Conservation (phyloP, 1,140 invertebrate genomes). For the Dendrolimus punctatus region DNA sequence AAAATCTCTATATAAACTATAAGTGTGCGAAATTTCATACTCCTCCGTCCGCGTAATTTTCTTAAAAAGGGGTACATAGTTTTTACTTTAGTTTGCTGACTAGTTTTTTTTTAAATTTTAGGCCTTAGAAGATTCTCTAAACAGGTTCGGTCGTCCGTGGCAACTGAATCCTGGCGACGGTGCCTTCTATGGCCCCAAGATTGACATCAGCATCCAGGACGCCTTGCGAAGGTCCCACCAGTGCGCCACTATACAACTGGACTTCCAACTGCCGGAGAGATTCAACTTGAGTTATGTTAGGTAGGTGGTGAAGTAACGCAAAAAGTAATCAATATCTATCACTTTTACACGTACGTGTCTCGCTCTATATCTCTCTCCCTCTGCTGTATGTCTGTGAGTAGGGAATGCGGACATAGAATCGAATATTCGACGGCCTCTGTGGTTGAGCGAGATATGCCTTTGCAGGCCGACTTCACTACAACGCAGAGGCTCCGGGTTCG, state of each 20-base stretch:
- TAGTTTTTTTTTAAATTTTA: constrained; percentile 17
- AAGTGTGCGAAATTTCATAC: too few relatives aligned
- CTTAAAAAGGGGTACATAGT: too few relatives aligned
- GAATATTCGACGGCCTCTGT: too few relatives aligned
- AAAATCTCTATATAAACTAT: too few relatives aligned
- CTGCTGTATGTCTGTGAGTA: too few relatives aligned
- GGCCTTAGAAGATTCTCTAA: constrained; percentile 88
- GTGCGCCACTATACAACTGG: constrained; percentile 98
- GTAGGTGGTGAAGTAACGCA: constrained; percentile 61
- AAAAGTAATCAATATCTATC: not conserved
- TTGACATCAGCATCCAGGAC: constrained; percentile 98
- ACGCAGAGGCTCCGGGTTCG: too few relatives aligned
- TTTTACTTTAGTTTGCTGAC: too few relatives aligned
- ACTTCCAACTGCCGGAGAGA: constrained; percentile 94
- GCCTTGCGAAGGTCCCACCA: constrained; percentile 92
- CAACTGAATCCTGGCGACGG: constrained; percentile 94
- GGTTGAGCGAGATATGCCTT: too few relatives aligned
- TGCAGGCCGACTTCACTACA: too few relatives aligned
- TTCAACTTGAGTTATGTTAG: constrained; percentile 65
- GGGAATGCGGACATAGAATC: not conserved
- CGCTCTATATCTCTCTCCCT: too few relatives aligned
- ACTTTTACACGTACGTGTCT: not conserved
- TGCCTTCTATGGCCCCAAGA: constrained; percentile 99
- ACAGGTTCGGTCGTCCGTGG: constrained; percentile 92
- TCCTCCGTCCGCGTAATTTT: too few relatives aligned